Percentiles rank a stretch among this genome's conserved stretches.
phyloP scores from a whole-genome alignment of 2,888 invertebrate species.

The Torymus tubicola region DNA sequence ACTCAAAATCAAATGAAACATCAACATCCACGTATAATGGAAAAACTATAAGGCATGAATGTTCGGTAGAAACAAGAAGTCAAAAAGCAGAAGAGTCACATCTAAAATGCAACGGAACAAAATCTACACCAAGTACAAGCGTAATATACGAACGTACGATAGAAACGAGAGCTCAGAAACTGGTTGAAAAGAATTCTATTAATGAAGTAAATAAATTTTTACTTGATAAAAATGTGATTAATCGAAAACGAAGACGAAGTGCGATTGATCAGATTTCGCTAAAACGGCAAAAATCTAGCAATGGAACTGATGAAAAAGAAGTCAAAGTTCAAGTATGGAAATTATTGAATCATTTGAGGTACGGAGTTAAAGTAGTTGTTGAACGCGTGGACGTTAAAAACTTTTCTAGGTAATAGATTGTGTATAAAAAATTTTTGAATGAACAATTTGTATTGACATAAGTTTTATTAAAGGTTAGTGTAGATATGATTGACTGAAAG shows the following conservation, averaged over 20 bases:
- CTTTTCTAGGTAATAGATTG: conserved; percentile 61
- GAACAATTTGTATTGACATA: conserved; percentile 29
- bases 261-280: conserved; percentile 38
- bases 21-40: too few species aligned
- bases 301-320: conserved; percentile 40
- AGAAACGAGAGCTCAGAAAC: conserved; percentile 58
- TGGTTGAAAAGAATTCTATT: conserved; percentile 62
- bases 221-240: conserved; percentile 9
- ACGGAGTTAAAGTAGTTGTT: conserved; percentile 71
- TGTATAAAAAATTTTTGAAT: conserved; percentile 35
- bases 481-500: conserved; percentile 40
- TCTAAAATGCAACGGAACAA: too few species aligned
- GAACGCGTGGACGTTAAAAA: conserved; percentile 67
- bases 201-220: conserved; percentile 51
- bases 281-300: conserved; percentile 39
- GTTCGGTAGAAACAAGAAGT: too few species aligned
- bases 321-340: conserved; percentile 69
- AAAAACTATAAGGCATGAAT: too few species aligned
- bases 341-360: conserved; percentile 71
- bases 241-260: conserved; percentile 55
- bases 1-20: too few species aligned
- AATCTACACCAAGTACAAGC: too few species aligned
- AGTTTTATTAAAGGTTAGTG: conserved; percentile 41
- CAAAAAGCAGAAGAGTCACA: too few species aligned
- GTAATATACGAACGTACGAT: neutral